Evolutionary conservation across 2,888 invertebrate genomes (phyloP).

Genomic region (Sinodicranocentrus sp.): DNA sequence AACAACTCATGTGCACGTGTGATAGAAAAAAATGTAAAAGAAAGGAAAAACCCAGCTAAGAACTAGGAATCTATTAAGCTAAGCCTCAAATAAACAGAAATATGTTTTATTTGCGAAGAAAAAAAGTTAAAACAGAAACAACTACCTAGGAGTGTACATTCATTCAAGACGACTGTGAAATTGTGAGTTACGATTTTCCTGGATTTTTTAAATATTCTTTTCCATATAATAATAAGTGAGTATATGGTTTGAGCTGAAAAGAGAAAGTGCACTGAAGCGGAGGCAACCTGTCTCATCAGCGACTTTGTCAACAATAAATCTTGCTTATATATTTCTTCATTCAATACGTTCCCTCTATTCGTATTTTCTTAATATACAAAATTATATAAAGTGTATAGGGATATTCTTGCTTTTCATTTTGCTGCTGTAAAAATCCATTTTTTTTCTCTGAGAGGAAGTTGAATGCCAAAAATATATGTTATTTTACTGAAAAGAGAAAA

Average conservation of each 20-base stretch:
- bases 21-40: neutral
- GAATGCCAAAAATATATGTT: neutral
- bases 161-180: too few species aligned
- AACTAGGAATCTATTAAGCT: constrained; percentile 39
- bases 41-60: neutral
- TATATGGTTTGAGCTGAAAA: neutral
- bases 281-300: constrained; percentile 56
- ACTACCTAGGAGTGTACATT: neutral
- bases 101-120: constrained; percentile 5
- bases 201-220: neutral
- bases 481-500: neutral
- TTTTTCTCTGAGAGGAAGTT: constrained; percentile 1
- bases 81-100: constrained; percentile 32
- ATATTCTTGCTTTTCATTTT: too few species aligned
- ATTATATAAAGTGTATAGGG: too few species aligned
- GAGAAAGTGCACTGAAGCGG: constrained; percentile 45
- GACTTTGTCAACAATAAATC: constrained; percentile 66
- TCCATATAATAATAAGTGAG: neutral
- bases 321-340: constrained; percentile 43
- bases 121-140: neutral
- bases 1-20: constrained; percentile 14
- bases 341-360: constrained; percentile 26
- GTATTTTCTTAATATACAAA: too few species aligned
- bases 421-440: too few species aligned
- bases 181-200: too few species aligned